phyloP scores from a whole-genome alignment of 2,113 vertebrate genomes.

The Chascanopsetta lugubris region DNA sequence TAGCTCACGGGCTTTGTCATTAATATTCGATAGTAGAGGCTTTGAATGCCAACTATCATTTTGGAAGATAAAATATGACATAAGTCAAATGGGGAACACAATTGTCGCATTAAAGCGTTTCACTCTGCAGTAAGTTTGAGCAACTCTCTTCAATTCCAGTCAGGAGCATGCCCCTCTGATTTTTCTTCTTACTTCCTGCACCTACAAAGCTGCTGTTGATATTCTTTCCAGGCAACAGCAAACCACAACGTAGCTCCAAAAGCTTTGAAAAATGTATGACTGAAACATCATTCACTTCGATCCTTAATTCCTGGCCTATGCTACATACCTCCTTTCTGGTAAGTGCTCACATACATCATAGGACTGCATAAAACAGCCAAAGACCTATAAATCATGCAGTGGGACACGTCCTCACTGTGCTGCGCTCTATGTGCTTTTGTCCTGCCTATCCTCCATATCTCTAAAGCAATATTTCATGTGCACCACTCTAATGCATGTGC shows the following conservation, averaged over 20 bases:
- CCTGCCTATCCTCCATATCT: slow-evolving; percentile 22
- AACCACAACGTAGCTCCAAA: slow-evolving; percentile 49
- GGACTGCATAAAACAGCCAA: slow-evolving; percentile 58
- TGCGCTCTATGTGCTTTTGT: slow-evolving; percentile 48
- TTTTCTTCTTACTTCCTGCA: slow-evolving; percentile 3
- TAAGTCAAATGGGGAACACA: neutral
- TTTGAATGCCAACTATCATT: slow-evolving; percentile 24
- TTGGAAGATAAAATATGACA: neutral
- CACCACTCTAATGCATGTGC: slow-evolving; percentile 19
- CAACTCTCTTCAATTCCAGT: neutral
- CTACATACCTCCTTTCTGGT: slow-evolving; percentile 61
- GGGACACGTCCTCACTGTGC: slow-evolving; percentile 34
- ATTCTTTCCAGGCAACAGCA: slow-evolving; percentile 54
- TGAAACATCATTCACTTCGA: slow-evolving; percentile 67
- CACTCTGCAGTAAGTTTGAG: neutral
- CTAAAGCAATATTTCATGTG: slow-evolving; percentile 39
- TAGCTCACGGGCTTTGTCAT: slow-evolving; percentile 7
- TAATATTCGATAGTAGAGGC: slow-evolving; percentile 34
- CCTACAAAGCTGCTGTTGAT: slow-evolving; percentile 45
- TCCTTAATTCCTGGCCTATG: slow-evolving; percentile 52
- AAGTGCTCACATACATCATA: slow-evolving; percentile 74
- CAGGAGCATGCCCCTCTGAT: neutral
- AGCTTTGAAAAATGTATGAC: slow-evolving; percentile 74
- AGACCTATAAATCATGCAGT: slow-evolving; percentile 71
- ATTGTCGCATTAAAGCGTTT: neutral